Evolutionary conservation across 1,140 invertebrate genomes (phyloP).

Genomic region (Ladona fulva): DNA sequence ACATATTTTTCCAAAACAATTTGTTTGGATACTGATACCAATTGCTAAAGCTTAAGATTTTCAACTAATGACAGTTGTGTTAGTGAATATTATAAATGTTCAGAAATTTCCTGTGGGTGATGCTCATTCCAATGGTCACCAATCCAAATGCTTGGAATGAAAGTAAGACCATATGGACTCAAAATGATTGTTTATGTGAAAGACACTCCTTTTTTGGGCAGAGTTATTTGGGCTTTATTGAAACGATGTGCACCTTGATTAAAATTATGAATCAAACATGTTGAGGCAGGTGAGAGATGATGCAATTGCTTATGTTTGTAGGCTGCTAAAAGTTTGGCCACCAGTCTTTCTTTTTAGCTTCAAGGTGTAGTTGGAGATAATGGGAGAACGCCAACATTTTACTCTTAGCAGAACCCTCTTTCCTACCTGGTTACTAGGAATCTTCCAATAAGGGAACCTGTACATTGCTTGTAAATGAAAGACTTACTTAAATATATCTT

Average conservation of each 20-base stretch:
- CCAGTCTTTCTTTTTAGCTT: background rate
- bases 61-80: too few species aligned
- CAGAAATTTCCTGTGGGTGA: background rate
- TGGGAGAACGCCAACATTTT: background rate
- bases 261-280: background rate
- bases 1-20: background rate
- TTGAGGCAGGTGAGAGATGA: background rate
- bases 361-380: background rate
- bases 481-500: slow-evolving; percentile 4
- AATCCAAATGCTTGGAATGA: background rate
- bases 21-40: background rate
- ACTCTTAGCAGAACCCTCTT: background rate
- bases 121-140: background rate
- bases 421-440: background rate
- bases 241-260: background rate
- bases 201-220: background rate
- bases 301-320: background rate
- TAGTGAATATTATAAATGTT: too few species aligned
- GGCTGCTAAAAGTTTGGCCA: background rate
- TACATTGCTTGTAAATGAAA: slow-evolving; percentile 7
- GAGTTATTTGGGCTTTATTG: background rate
- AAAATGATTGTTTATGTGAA: background rate
- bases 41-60: too few species aligned
- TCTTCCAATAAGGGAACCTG: slow-evolving; percentile 8
- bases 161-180: background rate